Conservation (phyloP, 2,888 invertebrate species). For the Megastigmus dorsalis region DNA sequence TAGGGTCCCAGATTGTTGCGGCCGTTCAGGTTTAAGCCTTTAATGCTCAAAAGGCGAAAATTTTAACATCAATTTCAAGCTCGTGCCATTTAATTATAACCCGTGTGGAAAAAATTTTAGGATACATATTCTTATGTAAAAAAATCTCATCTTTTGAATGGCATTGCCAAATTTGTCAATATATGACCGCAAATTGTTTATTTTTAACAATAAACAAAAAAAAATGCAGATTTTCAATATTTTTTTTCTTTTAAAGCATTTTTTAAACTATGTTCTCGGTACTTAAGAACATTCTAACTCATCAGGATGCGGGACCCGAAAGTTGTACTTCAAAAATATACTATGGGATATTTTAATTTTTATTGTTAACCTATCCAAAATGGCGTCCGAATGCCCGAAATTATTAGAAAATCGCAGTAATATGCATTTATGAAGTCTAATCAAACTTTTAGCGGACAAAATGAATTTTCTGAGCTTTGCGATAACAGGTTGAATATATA, state of each 20-base stretch:
- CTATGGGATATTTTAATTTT: neutral
- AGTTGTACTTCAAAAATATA: slow-evolving; percentile 19
- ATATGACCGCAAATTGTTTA: slow-evolving; percentile 6
- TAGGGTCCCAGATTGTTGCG: no score
- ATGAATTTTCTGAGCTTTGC: neutral
- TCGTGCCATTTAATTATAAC: neutral
- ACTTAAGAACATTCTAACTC: neutral
- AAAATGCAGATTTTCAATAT: neutral
- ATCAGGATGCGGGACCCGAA: slow-evolving; percentile 13
- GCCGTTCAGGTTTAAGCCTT: neutral
- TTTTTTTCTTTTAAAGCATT: neutral
- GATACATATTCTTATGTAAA: slow-evolving; percentile 3
- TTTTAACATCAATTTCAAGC: neutral
- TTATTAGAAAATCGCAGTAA: neutral
- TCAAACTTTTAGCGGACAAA: neutral
- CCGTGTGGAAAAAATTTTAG: slow-evolving; percentile 10
- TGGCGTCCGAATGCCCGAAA: no score
- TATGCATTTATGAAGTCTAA: neutral
- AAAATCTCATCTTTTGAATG: slow-evolving; percentile 1
- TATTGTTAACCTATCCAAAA: no score
- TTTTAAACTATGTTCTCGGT: neutral
- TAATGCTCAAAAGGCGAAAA: neutral
- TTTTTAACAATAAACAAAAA: slow-evolving; percentile 23
- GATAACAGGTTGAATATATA: no score
- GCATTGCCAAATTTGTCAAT: slow-evolving; percentile 11